These are phyloP conservation scores for Perca fluviatilis DNA, from an alignment of 2,113 vertebrate genomes.

Conservation along the genomic window DNA sequence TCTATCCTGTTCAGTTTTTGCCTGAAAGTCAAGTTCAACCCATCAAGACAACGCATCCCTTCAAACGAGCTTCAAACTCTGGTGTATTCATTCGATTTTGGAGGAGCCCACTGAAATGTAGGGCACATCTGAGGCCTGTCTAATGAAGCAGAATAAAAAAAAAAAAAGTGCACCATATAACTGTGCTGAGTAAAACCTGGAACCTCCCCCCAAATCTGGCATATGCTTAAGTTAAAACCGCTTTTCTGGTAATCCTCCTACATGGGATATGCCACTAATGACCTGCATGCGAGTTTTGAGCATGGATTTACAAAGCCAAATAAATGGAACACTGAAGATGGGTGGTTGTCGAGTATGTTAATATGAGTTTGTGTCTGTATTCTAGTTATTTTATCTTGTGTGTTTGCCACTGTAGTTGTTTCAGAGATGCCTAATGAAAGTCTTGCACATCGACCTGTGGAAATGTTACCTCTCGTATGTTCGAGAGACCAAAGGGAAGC, in stretches of 20 bases:
- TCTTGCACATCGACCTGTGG: slow-evolving; percentile 99
- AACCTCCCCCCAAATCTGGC: neutral
- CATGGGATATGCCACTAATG: neutral
- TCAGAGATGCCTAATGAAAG: slow-evolving; percentile 99
- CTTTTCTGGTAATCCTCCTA: slow-evolving; percentile 9
- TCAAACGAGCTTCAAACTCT: neutral
- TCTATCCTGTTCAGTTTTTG: neutral
- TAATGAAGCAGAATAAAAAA: neutral
- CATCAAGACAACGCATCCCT: neutral
- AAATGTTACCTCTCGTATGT: slow-evolving; percentile 99
- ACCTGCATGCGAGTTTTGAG: neutral
- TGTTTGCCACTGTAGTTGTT: slow-evolving; percentile 88
- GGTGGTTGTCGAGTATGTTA: neutral
- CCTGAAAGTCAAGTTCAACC: neutral
- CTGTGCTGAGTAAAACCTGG: neutral
- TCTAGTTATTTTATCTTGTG: neutral
- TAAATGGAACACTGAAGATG: neutral
- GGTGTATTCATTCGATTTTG: neutral
- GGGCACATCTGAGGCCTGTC: slow-evolving; percentile 17
- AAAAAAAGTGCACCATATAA: neutral
- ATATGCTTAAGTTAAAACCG: neutral
- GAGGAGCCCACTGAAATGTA: neutral
- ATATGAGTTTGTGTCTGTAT: neutral
- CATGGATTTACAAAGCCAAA: neutral
- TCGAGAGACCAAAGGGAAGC: slow-evolving; percentile 99